Evolutionary conservation across 2,888 invertebrate genomes (phyloP).

Genomic region (Drosophila austrosaltans): DNA sequence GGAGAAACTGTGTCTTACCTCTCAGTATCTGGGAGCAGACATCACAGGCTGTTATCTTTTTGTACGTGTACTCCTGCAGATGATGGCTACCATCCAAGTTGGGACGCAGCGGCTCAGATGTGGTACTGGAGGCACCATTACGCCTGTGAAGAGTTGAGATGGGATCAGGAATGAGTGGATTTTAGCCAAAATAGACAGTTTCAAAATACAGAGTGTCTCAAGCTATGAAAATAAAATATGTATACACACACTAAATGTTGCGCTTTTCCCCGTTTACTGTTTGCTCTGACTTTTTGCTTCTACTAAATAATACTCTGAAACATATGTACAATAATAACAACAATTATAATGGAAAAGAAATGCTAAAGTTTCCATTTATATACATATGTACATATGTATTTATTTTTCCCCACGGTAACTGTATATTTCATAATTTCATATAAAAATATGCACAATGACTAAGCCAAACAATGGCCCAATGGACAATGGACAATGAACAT

Average conservation of each 20-base stretch:
- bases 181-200: neutral
- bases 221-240: constrained; percentile 11
- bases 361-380: constrained; percentile 46
- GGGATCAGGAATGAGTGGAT: constrained; percentile 15
- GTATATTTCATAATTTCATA: constrained; percentile 31
- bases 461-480: constrained; percentile 56
- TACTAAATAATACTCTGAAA: constrained; percentile 7
- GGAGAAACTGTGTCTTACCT: constrained; percentile 85
- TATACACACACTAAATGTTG: constrained; percentile 15
- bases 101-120: constrained; percentile 82
- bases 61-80: constrained; percentile 97
- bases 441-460: constrained; percentile 62
- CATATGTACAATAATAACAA: constrained; percentile 36
- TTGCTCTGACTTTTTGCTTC: neutral
- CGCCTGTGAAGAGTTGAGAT: constrained; percentile 84
- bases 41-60: constrained; percentile 97
- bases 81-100: constrained; percentile 87
- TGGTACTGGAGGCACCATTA: constrained; percentile 88
- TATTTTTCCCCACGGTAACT: constrained; percentile 25
- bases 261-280: neutral
- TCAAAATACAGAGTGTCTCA: constrained; percentile 1
- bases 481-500: constrained; percentile 49
- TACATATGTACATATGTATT: constrained; percentile 28
- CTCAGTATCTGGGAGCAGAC: constrained; percentile 95
- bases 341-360: constrained; percentile 12